Conservation (phyloP, 2,888 invertebrate genomes). For the Corythucha ciliata region DNA sequence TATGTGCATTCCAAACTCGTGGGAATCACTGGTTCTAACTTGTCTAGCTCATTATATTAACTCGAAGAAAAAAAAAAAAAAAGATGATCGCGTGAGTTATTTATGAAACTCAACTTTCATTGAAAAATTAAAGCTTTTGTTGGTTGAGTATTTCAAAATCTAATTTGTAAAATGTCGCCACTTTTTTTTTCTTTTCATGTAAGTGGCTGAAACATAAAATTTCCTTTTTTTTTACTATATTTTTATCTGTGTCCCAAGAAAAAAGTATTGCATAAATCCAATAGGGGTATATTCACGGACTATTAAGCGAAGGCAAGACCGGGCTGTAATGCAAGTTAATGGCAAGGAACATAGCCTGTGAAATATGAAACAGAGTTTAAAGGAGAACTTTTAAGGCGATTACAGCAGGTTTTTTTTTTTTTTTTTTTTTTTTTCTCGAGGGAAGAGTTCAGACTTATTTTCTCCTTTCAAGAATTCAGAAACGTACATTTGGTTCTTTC, state of each 20-base stretch:
- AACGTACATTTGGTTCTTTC: no score
- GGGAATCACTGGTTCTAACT: no score
- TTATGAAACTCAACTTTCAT: conserved; percentile 1
- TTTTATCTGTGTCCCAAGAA: not conserved
- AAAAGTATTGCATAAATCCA: conserved; percentile 17
- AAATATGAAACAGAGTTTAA: conserved; percentile 23
- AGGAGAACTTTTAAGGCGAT: conserved; percentile 24
- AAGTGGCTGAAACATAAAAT: not conserved
- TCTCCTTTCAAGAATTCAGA: no score
- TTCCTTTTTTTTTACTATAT: not conserved
- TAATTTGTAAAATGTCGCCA: not conserved
- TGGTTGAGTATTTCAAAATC: not conserved
- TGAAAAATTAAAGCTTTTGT: not conserved
- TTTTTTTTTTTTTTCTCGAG: no score
- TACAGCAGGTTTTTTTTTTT: no score
- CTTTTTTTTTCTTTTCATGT: not conserved
- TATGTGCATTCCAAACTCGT: no score
- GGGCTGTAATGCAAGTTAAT: conserved; percentile 23
- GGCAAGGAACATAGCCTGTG: conserved; percentile 15
- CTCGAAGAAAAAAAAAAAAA: no score
- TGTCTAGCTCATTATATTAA: no score
- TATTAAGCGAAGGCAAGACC: conserved; percentile 17
- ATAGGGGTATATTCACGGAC: conserved; percentile 19
- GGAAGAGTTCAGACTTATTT: no score
- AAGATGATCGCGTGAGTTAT: no score